phyloP scores from a whole-genome alignment of 2,888 invertebrate genomes.

The Aspidiotus destructor region DNA sequence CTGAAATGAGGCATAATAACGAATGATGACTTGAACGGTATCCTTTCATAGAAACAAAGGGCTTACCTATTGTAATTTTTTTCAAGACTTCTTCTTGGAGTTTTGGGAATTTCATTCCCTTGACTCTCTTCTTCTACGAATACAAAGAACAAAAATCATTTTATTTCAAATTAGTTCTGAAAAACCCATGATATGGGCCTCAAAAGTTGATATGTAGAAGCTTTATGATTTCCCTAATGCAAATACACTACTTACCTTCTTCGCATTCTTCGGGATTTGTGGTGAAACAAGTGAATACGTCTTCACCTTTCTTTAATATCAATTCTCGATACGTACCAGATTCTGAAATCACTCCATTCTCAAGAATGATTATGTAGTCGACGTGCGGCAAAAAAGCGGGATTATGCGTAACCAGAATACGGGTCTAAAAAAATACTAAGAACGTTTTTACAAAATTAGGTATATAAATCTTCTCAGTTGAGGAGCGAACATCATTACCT shows the following conservation, averaged over 20 bases:
- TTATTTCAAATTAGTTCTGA: not conserved
- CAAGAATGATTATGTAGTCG: conserved; percentile 81
- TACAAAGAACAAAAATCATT: too few species aligned
- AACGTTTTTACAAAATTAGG: not conserved
- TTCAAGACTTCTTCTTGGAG: too few species aligned
- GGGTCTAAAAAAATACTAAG: conserved; percentile 47
- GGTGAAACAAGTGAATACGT: conserved; percentile 67
- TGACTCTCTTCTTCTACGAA: too few species aligned
- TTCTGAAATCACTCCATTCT: conserved; percentile 78
- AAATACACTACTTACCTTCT: conserved; percentile 33
- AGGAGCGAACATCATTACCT: conserved; percentile 38
- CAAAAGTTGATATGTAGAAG: not conserved
- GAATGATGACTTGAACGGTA: too few species aligned
- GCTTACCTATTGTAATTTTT: too few species aligned
- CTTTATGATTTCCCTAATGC: not conserved
- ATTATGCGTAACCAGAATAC: conserved; percentile 89
- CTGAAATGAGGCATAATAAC: too few species aligned
- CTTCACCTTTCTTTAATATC: conserved; percentile 74
- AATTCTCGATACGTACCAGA: conserved; percentile 82
- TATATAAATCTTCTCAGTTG: not conserved
- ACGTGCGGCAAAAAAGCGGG: conserved; percentile 85
- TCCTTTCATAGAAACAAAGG: too few species aligned
- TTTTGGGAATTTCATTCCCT: too few species aligned
- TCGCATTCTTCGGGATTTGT: conserved; percentile 43
- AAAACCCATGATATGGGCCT: not conserved